phyloP scores from a whole-genome alignment of 2,888 invertebrate genomes.

The Xylota sylvarum region DNA sequence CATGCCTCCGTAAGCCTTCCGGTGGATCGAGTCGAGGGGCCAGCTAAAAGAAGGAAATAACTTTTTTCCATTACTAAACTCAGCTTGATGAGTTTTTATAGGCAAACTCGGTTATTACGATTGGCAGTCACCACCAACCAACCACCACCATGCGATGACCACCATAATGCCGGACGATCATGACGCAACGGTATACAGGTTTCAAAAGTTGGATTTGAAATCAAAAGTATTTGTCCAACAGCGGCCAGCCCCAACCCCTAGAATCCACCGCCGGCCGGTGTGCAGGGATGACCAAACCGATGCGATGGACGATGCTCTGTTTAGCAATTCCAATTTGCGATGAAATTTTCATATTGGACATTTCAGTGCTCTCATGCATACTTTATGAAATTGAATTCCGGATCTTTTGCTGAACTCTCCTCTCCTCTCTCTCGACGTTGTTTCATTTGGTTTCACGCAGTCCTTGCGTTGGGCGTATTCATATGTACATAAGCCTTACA shows the following conservation, averaged over 20 bases:
- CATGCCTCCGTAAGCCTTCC: not conserved
- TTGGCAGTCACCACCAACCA: too few relatives aligned
- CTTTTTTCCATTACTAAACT: conserved; percentile 46
- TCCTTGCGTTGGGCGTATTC: not conserved
- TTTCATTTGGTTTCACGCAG: conserved; percentile 13
- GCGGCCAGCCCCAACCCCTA: not conserved
- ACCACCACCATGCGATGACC: conserved; percentile 24
- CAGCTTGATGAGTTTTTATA: conserved; percentile 62
- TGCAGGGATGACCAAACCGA: not conserved
- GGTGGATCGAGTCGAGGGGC: too few relatives aligned
- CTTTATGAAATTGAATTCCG: conserved; percentile 57
- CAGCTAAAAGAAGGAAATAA: too few relatives aligned
- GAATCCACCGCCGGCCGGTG: not conserved
- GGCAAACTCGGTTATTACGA: conserved; percentile 42
- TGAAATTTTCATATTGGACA: conserved; percentile 60
- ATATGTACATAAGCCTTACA: not conserved
- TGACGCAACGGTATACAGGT: conserved; percentile 25
- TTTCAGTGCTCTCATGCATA: conserved; percentile 57
- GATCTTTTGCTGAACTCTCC: not conserved
- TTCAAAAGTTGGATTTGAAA: conserved; percentile 36
- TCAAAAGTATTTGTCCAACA: conserved; percentile 10
- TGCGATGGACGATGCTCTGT: conserved; percentile 28
- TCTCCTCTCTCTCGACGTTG: not conserved
- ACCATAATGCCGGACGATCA: conserved; percentile 9
- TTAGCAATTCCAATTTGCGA: conserved; percentile 65